Evolutionary conservation across 2,797 vertebrate species (phyloP).

Genomic region (Lacerta viridis): DNA sequence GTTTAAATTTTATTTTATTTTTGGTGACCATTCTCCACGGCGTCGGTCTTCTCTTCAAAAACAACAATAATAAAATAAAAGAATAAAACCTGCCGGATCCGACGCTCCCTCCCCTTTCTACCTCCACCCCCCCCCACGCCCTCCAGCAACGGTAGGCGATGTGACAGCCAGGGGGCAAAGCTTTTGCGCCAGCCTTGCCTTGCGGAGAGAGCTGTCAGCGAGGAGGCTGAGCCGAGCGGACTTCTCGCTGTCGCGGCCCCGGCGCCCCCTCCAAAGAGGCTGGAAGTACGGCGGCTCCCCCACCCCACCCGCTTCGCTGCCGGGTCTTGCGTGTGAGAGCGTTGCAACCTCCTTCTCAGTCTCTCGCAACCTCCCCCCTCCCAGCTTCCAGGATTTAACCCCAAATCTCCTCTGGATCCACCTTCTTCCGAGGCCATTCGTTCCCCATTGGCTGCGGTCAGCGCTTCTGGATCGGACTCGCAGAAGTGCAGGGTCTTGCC

Average conservation of each 20-base stretch:
- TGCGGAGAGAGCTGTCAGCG: conserved; percentile 23
- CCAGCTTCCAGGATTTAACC: conserved; percentile 36
- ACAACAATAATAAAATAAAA: not conserved
- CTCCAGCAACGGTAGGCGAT: conserved; percentile 70
- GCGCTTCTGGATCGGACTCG: conserved; percentile 56
- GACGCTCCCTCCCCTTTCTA: not conserved
- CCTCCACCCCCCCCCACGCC: conserved; percentile 29
- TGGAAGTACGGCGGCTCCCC: not conserved
- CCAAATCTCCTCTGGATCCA: conserved; percentile 2
- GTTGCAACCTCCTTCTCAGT: conserved; percentile 31
- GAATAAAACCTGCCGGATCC: conserved; percentile 34
- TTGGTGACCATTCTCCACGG: not conserved
- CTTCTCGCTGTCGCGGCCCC: conserved; percentile 15
- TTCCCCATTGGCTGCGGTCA: conserved; percentile 35
- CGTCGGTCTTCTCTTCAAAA: not conserved
- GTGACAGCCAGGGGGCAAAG: conserved; percentile 56
- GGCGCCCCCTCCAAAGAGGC: not conserved
- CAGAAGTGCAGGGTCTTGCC: conserved; percentile 68
- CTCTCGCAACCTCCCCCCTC: not conserved
- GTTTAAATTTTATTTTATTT: conserved; percentile 21
- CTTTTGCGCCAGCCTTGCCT: conserved; percentile 33
- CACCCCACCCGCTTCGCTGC: not conserved
- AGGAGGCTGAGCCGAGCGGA: conserved; percentile 41
- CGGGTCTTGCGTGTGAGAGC: conserved; percentile 35
- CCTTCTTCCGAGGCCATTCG: conserved; percentile 19